Evolutionary conservation across 2,888 invertebrate genomes (phyloP).

Genomic region (Augiades crinisus): DNA sequence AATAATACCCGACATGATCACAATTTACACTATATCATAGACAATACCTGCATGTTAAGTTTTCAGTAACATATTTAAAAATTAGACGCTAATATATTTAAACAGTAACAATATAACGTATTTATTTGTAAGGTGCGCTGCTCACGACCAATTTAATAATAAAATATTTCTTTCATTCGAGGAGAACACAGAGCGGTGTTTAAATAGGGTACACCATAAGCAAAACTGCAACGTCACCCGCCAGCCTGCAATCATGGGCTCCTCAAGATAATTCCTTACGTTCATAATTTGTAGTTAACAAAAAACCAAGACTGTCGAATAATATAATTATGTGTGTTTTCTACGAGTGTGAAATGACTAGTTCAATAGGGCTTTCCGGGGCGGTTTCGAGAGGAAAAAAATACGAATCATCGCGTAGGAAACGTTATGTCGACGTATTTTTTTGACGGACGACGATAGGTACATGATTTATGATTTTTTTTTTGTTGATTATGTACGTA

Average conservation of each 20-base stretch:
- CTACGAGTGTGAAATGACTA: constrained; percentile 71
- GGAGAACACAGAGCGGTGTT: constrained; percentile 13
- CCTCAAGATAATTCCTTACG: constrained; percentile 72
- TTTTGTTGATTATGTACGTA: no score
- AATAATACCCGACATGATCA: no score
- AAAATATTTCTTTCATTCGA: background rate
- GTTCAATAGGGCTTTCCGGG: constrained; percentile 60
- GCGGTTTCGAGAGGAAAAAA: constrained; percentile 38
- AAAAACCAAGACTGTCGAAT: constrained; percentile 66
- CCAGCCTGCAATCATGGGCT: constrained; percentile 68
- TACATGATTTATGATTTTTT: no score
- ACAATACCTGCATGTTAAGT: no score
- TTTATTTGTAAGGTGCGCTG: no score
- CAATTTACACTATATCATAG: no score
- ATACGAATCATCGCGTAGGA: constrained; percentile 46
- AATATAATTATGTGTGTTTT: constrained; percentile 77
- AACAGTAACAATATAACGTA: no score
- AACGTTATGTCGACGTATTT: constrained; percentile 22
- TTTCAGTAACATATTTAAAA: no score
- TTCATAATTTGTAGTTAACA: constrained; percentile 71
- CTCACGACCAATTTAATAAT: background rate
- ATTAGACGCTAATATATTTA: no score
- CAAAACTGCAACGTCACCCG: constrained; percentile 58
- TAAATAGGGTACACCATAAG: constrained; percentile 31
- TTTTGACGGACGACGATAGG: background rate